phyloP scores from a whole-genome alignment of 2,888 invertebrate genomes.

The Oscheius onirici region DNA sequence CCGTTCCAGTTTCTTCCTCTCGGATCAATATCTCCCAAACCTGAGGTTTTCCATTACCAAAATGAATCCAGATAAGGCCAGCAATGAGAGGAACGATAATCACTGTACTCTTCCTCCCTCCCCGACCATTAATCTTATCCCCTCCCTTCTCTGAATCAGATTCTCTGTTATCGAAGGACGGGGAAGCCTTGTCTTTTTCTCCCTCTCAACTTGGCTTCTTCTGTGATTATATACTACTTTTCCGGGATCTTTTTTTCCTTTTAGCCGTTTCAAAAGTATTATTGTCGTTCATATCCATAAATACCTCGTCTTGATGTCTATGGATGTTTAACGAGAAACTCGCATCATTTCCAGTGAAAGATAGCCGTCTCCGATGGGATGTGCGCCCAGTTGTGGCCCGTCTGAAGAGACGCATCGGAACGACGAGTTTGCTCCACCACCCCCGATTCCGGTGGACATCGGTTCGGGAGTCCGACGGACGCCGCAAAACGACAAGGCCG shows the following conservation, averaged over 20 bases:
- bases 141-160: neutral
- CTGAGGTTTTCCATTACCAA: too few species aligned
- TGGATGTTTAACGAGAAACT: too few species aligned
- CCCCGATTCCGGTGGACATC: slow-evolving; percentile 52
- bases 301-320: too few species aligned
- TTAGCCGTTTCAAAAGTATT: neutral
- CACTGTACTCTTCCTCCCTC: neutral
- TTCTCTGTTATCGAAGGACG: too few species aligned
- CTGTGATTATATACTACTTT: neutral
- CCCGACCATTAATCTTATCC: neutral
- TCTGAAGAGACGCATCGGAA: slow-evolving; percentile 25
- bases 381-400: slow-evolving; percentile 39
- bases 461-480: slow-evolving; percentile 37
- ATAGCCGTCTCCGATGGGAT: slow-evolving; percentile 40
- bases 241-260: neutral
- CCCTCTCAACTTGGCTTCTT: neutral
- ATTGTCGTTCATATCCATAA: too few species aligned
- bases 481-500: slow-evolving; percentile 37
- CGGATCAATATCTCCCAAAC: too few species aligned
- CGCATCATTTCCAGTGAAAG: too few species aligned
- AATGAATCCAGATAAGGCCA: too few species aligned
- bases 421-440: slow-evolving; percentile 43
- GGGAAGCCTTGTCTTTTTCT: neutral
- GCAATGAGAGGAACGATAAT: too few species aligned
- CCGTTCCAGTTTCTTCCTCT: too few species aligned